A percentile compares a stretch with the other conserved stretches of the same genome.
phyloP scores from a whole-genome alignment of 2,797 vertebrate genomes.

The Lates japonicus region DNA sequence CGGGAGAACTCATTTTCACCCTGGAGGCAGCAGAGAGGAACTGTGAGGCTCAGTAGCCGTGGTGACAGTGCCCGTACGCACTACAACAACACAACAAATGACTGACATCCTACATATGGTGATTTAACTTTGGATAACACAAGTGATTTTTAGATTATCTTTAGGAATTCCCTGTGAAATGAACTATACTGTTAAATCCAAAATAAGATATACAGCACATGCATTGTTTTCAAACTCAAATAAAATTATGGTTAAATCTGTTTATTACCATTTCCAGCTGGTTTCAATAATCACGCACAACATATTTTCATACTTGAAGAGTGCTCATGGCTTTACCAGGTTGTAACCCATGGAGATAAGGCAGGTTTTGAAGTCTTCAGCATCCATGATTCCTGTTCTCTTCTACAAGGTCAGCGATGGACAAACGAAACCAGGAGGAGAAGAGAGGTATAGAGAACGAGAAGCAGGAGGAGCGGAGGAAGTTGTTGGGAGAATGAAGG shows the following conservation, averaged over 20 bases:
- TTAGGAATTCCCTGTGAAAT: background rate
- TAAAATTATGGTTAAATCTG: background rate
- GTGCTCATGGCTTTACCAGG: slow-evolving; percentile 91
- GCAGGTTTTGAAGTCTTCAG: slow-evolving; percentile 99
- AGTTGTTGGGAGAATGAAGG: slow-evolving; percentile 56
- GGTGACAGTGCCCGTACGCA: slow-evolving; percentile 25
- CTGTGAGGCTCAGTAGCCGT: slow-evolving; percentile 32
- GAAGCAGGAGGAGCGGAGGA: slow-evolving; percentile 29
- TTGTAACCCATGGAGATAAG: slow-evolving; percentile 99
- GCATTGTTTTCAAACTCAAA: background rate
- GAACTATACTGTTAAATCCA: background rate
- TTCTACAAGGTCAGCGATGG: slow-evolving; percentile 91
- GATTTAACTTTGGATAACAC: background rate
- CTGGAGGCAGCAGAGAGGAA: slow-evolving; percentile 77
- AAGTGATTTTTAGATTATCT: background rate
- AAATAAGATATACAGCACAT: background rate
- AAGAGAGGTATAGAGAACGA: slow-evolving; percentile 39
- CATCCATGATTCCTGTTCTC: slow-evolving; percentile 99
- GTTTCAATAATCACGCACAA: slow-evolving; percentile 45
- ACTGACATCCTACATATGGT: background rate
- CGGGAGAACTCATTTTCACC: slow-evolving; percentile 98
- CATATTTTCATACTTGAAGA: slow-evolving; percentile 55
- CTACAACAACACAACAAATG: background rate
- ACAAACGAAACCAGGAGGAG: slow-evolving; percentile 69
- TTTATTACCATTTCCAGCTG: slow-evolving; percentile 39